Conservation (phyloP, 2,888 invertebrate genomes). For the Drosophila koepferae region DNA sequence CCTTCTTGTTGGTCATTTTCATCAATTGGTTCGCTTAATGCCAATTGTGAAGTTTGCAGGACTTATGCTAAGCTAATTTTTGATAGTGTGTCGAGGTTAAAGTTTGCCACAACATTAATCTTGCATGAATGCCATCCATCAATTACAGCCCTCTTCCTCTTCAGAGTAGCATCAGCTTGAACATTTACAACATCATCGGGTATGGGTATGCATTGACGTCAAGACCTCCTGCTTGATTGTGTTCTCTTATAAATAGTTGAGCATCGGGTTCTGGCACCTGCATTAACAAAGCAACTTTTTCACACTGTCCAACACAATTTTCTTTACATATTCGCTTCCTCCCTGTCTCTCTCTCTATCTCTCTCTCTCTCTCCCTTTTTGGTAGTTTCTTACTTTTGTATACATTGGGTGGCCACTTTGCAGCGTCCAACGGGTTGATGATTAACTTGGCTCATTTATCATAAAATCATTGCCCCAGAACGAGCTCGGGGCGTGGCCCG, state of each 20-base stretch:
- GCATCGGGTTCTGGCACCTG: constrained; percentile 42
- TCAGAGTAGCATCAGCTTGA: constrained; percentile 6
- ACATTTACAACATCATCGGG: constrained; percentile 39
- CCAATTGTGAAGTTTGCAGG: constrained; percentile 3
- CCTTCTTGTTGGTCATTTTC: constrained; percentile 16
- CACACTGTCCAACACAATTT: constrained; percentile 19
- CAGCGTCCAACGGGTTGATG: constrained; percentile 40
- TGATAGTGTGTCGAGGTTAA: constrained; percentile 31
- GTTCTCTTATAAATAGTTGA: constrained; percentile 38
- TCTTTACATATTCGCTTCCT: neutral
- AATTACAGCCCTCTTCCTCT: constrained; percentile 26
- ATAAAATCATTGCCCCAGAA: constrained; percentile 62
- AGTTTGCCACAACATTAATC: constrained; percentile 39
- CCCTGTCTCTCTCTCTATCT: neutral
- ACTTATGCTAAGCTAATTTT: constrained; percentile 39
- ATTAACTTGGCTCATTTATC: constrained; percentile 72
- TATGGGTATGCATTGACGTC: constrained; percentile 47
- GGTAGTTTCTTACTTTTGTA: constrained; percentile 1
- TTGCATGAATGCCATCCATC: constrained; percentile 43
- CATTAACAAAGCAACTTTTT: constrained; percentile 29
- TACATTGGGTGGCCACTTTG: constrained; percentile 5
- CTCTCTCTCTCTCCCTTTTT: neutral
- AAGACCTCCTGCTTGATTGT: constrained; percentile 3
- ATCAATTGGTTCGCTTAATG: constrained; percentile 30
- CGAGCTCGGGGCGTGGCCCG: constrained; percentile 7